Percentiles rank a stretch among this genome's conserved stretches.
Conservation (phyloP, 2,797 vertebrate genomes). For the Cyclopterus lumpus region DNA sequence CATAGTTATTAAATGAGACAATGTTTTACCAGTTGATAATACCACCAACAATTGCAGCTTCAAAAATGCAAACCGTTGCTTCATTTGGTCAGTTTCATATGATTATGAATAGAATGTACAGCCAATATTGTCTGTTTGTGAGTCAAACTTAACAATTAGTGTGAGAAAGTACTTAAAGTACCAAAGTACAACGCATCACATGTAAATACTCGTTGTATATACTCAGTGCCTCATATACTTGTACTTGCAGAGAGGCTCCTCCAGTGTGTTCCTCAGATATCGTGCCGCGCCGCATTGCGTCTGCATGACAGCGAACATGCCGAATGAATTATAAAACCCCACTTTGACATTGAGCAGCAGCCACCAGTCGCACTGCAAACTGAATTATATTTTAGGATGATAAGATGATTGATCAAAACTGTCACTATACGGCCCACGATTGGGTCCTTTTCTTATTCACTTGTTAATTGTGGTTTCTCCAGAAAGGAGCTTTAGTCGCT, state of each 20-base stretch:
- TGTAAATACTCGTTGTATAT: neutral
- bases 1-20: neutral
- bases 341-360: neutral
- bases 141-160: neutral
- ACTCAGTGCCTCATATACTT: neutral
- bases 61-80: neutral
- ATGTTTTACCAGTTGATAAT: neutral
- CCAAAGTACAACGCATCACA: neutral
- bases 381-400: neutral
- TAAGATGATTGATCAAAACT: neutral
- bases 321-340: neutral
- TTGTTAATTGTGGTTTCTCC: neutral
- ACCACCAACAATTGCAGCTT: neutral
- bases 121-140: neutral
- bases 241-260: neutral
- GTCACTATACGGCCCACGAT: neutral
- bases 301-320: neutral
- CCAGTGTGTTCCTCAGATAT: neutral
- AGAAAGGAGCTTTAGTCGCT: no score
- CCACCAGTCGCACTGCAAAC: neutral
- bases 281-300: neutral
- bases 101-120: neutral
- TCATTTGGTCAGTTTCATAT: no score
- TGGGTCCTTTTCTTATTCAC: neutral
- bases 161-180: neutral